phyloP scores from a whole-genome alignment of 2,888 invertebrate genomes.

The Siphonodentalium dalli region DNA sequence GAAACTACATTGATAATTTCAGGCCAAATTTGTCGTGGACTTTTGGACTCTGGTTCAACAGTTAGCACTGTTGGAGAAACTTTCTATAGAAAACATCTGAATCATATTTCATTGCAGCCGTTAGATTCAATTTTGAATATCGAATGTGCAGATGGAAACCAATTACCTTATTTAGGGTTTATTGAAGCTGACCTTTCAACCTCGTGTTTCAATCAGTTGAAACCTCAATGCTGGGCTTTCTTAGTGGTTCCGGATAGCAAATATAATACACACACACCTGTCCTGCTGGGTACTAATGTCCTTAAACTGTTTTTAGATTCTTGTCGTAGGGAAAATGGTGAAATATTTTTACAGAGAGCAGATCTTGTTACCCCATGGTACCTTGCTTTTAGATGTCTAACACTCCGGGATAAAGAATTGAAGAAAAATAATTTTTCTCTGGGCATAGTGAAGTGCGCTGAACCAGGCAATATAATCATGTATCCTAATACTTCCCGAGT shows the following conservation, averaged over 20 bases:
- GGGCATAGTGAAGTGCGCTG: slow-evolving; percentile 9
- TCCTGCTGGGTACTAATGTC: not conserved
- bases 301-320: not conserved
- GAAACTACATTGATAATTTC: too few species aligned
- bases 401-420: slow-evolving; percentile 1
- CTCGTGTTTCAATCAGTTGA: not conserved
- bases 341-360: not conserved
- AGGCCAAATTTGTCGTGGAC: too few species aligned
- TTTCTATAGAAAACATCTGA: too few species aligned
- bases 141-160: not conserved
- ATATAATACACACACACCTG: not conserved
- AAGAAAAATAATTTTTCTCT: not conserved
- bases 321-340: not conserved
- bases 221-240: not conserved
- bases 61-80: too few species aligned
- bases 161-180: not conserved
- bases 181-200: not conserved
- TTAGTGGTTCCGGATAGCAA: not conserved
- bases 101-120: too few species aligned
- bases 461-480: not conserved
- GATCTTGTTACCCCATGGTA: slow-evolving; percentile 5
- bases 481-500: not conserved
- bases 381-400: not conserved
- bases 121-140: not conserved
- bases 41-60: too few species aligned